Conservation (phyloP, 1,140 invertebrate genomes). For the Paraescarpia echinospica region DNA sequence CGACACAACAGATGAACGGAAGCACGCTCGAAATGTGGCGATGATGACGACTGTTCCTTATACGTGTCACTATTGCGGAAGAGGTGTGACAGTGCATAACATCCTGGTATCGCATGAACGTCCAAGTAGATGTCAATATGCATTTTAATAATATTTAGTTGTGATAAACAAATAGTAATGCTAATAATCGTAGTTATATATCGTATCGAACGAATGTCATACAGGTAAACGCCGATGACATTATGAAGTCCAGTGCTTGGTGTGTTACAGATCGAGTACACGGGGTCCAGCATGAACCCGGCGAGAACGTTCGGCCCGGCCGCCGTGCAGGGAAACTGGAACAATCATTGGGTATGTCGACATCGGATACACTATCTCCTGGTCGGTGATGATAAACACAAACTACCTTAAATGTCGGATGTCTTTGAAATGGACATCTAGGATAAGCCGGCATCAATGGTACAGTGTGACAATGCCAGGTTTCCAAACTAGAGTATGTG, state of each 20-base stretch:
- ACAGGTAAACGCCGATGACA: neutral
- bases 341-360: conserved; percentile 70
- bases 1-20: too few species aligned
- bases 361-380: neutral
- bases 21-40: too few species aligned
- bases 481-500: too few species aligned
- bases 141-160: too few species aligned
- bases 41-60: too few species aligned
- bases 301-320: conserved; percentile 53
- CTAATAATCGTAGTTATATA: too few species aligned
- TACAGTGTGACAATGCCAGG: neutral
- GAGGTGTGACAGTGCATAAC: too few species aligned
- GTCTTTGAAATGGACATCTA: neutral
- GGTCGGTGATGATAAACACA: neutral
- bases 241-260: neutral
- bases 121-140: too few species aligned
- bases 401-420: neutral
- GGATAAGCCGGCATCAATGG: neutral
- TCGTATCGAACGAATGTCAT: too few species aligned
- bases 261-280: conserved; percentile 43
- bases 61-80: too few species aligned
- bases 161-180: too few species aligned
- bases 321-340: conserved; percentile 72
- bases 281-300: conserved; percentile 50
- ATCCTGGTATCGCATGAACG: too few species aligned